These are phyloP conservation scores for Bovichtus diacanthus DNA, from an alignment of 2,797 vertebrate species.

Conservation along the genomic window DNA sequence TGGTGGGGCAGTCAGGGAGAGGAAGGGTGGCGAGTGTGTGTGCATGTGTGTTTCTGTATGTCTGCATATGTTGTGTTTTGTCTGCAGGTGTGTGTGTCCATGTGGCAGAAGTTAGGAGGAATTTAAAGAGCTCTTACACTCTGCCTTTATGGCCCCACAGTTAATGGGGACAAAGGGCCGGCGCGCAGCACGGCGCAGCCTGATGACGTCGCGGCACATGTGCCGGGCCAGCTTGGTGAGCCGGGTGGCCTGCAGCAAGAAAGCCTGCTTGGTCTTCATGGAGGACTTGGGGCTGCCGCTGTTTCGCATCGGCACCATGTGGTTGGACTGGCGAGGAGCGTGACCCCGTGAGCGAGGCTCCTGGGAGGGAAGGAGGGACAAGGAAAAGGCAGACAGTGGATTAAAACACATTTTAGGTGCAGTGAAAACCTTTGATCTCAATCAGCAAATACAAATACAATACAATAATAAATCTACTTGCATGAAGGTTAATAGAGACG, in stretches of 20 bases:
- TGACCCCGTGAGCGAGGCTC: constrained; percentile 91
- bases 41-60: constrained; percentile 42
- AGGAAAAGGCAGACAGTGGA: neutral
- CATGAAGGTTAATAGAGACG: neutral
- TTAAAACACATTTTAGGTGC: neutral
- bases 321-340: constrained; percentile 91
- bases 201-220: constrained; percentile 98
- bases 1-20: constrained; percentile 67
- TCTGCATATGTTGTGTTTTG: constrained; percentile 34
- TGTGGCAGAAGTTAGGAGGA: constrained; percentile 93
- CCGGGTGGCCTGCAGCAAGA: constrained; percentile 95
- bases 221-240: constrained; percentile 98
- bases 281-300: constrained; percentile 95
- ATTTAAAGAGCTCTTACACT: constrained; percentile 99
- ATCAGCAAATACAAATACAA: neutral
- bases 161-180: constrained; percentile 99
- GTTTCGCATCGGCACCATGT: constrained; percentile 94
- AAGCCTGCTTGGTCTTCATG: constrained; percentile 97
- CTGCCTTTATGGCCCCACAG: constrained; percentile 99
- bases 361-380: constrained; percentile 66
- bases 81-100: constrained; percentile 57
- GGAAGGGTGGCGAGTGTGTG: constrained; percentile 57
- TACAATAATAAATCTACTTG: neutral
- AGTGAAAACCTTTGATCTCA: neutral
- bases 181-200: constrained; percentile 96